A percentile compares a stretch with the other conserved stretches of the same genome.
Evolutionary conservation across 2,888 invertebrate genomes (phyloP).

Genomic region (Amphipyra tragopoginis): DNA sequence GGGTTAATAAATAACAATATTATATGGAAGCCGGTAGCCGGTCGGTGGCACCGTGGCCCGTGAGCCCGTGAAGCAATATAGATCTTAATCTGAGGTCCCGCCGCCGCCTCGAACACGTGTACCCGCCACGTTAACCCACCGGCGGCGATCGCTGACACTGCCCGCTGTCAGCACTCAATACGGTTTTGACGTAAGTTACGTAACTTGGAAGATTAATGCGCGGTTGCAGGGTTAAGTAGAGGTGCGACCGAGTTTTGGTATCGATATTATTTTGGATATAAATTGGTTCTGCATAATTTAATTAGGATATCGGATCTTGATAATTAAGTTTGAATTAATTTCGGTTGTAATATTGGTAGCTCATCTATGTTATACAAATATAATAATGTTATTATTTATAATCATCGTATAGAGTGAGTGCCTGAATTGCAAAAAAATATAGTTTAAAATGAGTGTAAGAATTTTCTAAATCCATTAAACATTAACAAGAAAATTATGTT

Average conservation of each 20-base stretch:
- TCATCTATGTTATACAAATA: too few relatives aligned
- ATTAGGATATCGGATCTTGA: not conserved
- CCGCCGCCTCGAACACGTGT: conserved; percentile 51
- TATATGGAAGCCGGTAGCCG: conserved; percentile 44
- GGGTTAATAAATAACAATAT: conserved; percentile 50
- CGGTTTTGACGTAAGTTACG: conserved; percentile 32
- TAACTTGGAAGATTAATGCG: conserved; percentile 33
- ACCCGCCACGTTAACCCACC: conserved; percentile 23
- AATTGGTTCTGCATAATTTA: not conserved
- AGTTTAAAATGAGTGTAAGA: too few relatives aligned
- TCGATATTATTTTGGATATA: not conserved
- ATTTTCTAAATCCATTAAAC: too few relatives aligned
- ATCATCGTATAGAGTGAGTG: too few relatives aligned
- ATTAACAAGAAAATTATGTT: too few relatives aligned
- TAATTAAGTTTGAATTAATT: not conserved
- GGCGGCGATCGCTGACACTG: conserved; percentile 39
- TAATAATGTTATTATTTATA: too few relatives aligned
- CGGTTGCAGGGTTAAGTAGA: conserved; percentile 18
- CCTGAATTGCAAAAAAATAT: too few relatives aligned
- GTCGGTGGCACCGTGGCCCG: conserved; percentile 25
- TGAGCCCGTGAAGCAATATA: conserved; percentile 46
- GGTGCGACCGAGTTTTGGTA: not conserved
- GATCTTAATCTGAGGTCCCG: conserved; percentile 58
- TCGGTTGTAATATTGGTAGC: too few relatives aligned
- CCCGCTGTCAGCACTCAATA: conserved; percentile 53